Conservation (phyloP, 30 jellyfish, hydroid and myxozoan genomes). For the Mastigias papua region DNA sequence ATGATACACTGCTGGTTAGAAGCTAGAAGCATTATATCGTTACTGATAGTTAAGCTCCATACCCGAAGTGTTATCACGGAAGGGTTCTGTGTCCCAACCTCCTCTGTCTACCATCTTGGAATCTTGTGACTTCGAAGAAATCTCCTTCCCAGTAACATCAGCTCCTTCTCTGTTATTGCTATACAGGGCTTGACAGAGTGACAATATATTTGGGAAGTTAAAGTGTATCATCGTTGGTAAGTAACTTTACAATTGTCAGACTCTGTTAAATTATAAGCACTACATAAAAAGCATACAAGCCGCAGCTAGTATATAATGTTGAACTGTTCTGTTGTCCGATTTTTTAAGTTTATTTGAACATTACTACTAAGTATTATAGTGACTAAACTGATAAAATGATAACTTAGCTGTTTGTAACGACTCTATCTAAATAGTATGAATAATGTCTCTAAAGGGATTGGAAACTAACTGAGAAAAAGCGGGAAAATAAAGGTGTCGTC, state of each 20-base stretch:
- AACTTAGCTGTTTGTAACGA: not conserved
- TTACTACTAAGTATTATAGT: too few species aligned
- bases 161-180: not conserved
- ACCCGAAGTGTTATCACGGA: conserved; percentile 65
- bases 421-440: not conserved
- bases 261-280: too few species aligned
- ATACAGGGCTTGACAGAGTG: not conserved
- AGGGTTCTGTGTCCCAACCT: conserved; percentile 80
- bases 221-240: not conserved
- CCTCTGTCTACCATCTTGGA: conserved; percentile 66
- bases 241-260: too few species aligned
- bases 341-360: too few species aligned
- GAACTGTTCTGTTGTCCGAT: too few species aligned
- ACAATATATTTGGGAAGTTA: not conserved
- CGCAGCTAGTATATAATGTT: too few species aligned
- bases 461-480: not conserved
- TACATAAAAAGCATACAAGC: too few species aligned
- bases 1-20: too few species aligned
- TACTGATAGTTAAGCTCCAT: not conserved
- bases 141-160: conserved; percentile 32
- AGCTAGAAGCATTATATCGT: not conserved
- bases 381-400: too few species aligned
- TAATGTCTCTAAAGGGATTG: not conserved
- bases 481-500: conserved; percentile 14
- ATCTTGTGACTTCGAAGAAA: conserved; percentile 67